Percentiles rank a stretch among this genome's conserved stretches.
Evolutionary conservation across 2,888 invertebrate genomes (phyloP).

Genomic region (Hydrotaea diabolus): DNA sequence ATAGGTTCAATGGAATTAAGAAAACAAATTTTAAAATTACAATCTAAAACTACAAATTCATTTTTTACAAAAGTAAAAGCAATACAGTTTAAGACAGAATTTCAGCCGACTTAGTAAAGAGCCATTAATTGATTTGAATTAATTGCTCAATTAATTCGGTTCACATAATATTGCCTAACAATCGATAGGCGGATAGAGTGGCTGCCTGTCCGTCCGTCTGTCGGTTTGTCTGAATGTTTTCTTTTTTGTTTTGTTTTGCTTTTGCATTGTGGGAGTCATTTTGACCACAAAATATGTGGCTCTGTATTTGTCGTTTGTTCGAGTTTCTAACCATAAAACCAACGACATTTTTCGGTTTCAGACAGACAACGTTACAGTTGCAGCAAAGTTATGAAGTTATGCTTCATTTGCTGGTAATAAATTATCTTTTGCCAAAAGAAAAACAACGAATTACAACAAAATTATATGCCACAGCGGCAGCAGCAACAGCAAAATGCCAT

Average conservation of each 20-base stretch:
- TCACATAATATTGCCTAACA: constrained; percentile 9
- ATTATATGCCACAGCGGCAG: constrained; percentile 24
- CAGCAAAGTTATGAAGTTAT: constrained; percentile 8
- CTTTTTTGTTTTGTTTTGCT: not conserved
- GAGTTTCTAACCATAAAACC: constrained; percentile 16
- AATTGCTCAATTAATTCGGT: constrained; percentile 33
- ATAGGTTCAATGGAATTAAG: no score
- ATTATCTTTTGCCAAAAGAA: not conserved
- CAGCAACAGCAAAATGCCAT: constrained; percentile 15
- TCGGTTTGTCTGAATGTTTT: not conserved
- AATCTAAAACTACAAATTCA: not conserved
- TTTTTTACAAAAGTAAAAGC: not conserved
- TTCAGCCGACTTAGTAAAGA: not conserved
- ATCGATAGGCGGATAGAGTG: constrained; percentile 1
- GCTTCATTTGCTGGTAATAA: constrained; percentile 17
- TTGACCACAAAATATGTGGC: constrained; percentile 54
- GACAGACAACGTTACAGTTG: not conserved
- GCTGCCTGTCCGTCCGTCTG: not conserved
- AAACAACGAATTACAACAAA: constrained; percentile 23
- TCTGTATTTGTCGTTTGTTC: not conserved
- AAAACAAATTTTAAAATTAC: no score
- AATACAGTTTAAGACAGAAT: not conserved
- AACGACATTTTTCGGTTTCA: constrained; percentile 19
- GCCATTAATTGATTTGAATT: constrained; percentile 24
- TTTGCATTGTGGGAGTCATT: constrained; percentile 61